Conservation (phyloP, 2,888 invertebrate genomes). For the Endomychus coccineus region DNA sequence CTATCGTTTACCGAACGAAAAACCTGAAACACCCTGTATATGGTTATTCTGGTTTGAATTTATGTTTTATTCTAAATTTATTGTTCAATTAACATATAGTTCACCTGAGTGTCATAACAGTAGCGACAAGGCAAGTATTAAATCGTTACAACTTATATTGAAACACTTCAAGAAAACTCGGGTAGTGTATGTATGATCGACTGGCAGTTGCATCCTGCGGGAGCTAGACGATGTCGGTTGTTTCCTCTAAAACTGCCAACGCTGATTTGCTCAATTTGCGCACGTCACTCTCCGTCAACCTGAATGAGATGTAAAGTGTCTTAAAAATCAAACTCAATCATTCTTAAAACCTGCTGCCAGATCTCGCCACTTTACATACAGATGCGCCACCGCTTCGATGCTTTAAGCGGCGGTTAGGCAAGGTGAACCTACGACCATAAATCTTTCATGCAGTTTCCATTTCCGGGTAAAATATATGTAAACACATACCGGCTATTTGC, state of each 20-base stretch:
- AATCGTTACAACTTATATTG: no score
- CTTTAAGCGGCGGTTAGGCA: slow-evolving; percentile 19
- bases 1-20: no score
- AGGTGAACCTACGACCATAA: slow-evolving; percentile 24
- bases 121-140: no score
- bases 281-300: slow-evolving; percentile 41
- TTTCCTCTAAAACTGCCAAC: slow-evolving; percentile 31
- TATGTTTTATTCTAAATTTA: no score
- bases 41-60: no score
- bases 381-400: slow-evolving; percentile 25
- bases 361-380: slow-evolving; percentile 34
- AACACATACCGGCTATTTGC: slow-evolving; percentile 22
- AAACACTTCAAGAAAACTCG: no score
- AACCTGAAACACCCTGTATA: no score
- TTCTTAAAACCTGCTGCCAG: slow-evolving; percentile 28
- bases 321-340: slow-evolving; percentile 44
- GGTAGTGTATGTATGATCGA: slow-evolving; percentile 1
- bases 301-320: slow-evolving; percentile 43
- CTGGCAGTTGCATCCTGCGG: slow-evolving; percentile 1
- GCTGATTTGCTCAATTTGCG: slow-evolving; percentile 44
- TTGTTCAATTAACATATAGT: no score
- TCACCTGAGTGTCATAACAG: no score
- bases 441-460: slow-evolving; percentile 28
- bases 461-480: slow-evolving; percentile 27
- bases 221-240: slow-evolving; percentile 13